These are phyloP conservation scores for Calypte anna DNA, from an alignment of 2,113 vertebrate genomes.

Conservation along the genomic window DNA sequence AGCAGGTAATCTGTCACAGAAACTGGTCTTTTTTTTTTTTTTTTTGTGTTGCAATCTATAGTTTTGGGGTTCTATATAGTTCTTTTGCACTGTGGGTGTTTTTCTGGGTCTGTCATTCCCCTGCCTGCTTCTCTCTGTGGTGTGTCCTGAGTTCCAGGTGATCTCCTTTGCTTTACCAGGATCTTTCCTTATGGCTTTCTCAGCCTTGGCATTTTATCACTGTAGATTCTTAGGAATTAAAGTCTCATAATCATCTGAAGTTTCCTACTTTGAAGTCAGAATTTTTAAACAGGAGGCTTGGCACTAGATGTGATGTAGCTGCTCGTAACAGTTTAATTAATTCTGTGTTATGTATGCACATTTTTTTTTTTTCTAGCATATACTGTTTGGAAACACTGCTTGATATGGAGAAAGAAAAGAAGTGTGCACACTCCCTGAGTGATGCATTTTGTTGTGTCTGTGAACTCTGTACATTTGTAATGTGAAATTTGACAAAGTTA, in stretches of 20 bases:
- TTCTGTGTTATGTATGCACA: constrained; percentile 54
- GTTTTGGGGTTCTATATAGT: not conserved
- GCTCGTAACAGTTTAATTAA: constrained; percentile 40
- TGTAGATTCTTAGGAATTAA: not conserved
- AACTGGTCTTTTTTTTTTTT: not conserved
- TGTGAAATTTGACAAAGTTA: constrained; percentile 76
- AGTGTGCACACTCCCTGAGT: constrained; percentile 54
- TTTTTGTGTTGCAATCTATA: not conserved
- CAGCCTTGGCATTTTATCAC: not conserved
- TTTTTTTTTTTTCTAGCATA: constrained; percentile 47
- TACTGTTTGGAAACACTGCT: constrained; percentile 50
- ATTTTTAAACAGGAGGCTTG: constrained; percentile 46
- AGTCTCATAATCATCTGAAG: not conserved
- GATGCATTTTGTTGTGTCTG: constrained; percentile 74
- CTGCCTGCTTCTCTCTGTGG: not conserved
- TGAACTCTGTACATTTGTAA: constrained; percentile 72
- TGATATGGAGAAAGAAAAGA: constrained; percentile 34
- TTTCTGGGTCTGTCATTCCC: not conserved
- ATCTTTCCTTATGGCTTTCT: not conserved
- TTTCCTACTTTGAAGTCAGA: constrained; percentile 17
- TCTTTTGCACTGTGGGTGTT: not conserved
- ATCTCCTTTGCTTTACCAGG: not conserved
- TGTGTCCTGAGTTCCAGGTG: not conserved
- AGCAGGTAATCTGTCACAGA: not conserved
- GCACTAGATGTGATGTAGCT: constrained; percentile 19